Base-by-base conservation (phyloP, 2,113 vertebrate species). In the Entomyzon cyanotis region DNA sequence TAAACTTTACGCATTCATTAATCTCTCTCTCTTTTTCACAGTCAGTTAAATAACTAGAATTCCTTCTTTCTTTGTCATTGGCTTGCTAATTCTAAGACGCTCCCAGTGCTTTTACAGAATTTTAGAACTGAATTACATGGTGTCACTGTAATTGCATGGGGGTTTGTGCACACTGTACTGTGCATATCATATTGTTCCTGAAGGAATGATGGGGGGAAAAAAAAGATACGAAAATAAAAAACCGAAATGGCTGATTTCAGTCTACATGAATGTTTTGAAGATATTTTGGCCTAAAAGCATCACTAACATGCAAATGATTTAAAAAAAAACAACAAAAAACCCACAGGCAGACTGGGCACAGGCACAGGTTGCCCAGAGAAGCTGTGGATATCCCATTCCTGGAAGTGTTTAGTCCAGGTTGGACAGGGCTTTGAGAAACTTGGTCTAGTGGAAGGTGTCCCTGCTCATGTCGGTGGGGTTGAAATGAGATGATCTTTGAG, bases 1-100 rank as follows among this genome's bases (percentile, higher is more conserved):
- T 33, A 78, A 94, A 71, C 4, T 75, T 78, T 39, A 59, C 24
- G 7, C n/a, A 27, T 68, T 77, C 25, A 37, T 69, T 58, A 30
- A 12, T 84, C 12, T 53, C 18, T 44, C 12, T 65, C 24, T 58
- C 21, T 63, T 53, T 83, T 73, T 58, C 64, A 78, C 52, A 59
- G 22, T 74, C 71, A 42, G 11, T 22, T 87, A 82, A 82, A 80
- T 46, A 94, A 75, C 84, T 84, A 49, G 12, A 65, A 69, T 69
- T 90, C 15, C 4, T 90, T 15, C 35, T 3, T 79, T 68, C 47
- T 85, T 41, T 93, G 19, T 37, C 21, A 82, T 5, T 93, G 30
- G 4, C 56, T 84, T 60, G 2, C 13, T 83, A 79, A 69, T 58
- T 90, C 22, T 33, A 37, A 80, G 63, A 73, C 85, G 6, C 19